Base-by-base conservation (phyloP, 2,888 invertebrate genomes). In the Thymelicus acteon region DNA sequence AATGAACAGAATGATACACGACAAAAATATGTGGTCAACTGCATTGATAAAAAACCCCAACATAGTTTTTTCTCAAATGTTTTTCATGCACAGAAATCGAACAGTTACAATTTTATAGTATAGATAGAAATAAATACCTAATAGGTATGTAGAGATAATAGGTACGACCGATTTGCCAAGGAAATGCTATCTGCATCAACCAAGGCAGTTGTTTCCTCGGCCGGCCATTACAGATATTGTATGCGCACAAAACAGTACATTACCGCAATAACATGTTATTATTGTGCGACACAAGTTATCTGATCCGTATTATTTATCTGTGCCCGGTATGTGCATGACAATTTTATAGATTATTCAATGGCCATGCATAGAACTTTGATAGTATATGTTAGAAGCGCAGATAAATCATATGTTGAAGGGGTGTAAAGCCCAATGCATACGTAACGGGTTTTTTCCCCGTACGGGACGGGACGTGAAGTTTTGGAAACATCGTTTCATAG, bases 251-350 rank as follows among this genome's bases (percentile, higher is more conserved):
- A 85, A 80, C 83, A 79, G 80, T 77, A 82, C 78, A 88, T 90
- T 88, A 88, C 85, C 76, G 76, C 91, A 91, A 91, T 91, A 87
- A 88, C 88, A 90, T 89, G 91, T 92, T 91, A 91, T 91, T 90
- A 91, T 87, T 85, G 81, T 82, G 85, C 83, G 89, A 89, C 88
- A 87, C 83, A 85, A 84, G 80, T 87, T 91, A 91, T 90, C 91
- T 86, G 89, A 90, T 87, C 85, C 78, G 85, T 86, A 88, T 90
- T 91, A 91, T 92, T 91, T 91, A 91, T 91, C 90, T 86, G 86
- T 75, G 76, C 76, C 76, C 80, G 85, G 85, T 84, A 87, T 90
- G 84, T 86, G 91, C 90, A 91, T 92, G 90, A 91, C 91, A 89
- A 92, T 92, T 91, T 91, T 86, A 87, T 89, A 90, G 88, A 91